A percentile compares a stretch with the other conserved stretches of the same genome.
Evolutionary conservation across 2,888 invertebrate genomes (phyloP).

Genomic region (Escarpia spicata): DNA sequence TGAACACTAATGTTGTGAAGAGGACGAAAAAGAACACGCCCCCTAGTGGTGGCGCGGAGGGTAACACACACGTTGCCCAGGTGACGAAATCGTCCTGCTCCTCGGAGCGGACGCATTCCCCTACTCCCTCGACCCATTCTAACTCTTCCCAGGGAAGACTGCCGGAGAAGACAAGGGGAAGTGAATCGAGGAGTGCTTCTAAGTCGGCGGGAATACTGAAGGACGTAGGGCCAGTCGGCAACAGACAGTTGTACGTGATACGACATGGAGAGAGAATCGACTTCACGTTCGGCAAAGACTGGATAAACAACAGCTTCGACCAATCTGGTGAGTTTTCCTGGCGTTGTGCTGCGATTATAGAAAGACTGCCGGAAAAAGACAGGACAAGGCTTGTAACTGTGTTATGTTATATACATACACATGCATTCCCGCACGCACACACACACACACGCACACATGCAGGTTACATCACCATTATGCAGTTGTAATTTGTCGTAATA

Average conservation of each 20-base stretch:
- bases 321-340: constrained; percentile 59
- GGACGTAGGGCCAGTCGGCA: not conserved
- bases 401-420: too few relatives aligned
- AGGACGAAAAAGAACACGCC: not conserved
- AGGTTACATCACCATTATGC: too few relatives aligned
- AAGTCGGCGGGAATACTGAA: not conserved
- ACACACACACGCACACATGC: too few relatives aligned
- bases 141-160: not conserved
- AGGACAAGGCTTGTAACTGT: too few relatives aligned
- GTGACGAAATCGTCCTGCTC: not conserved
- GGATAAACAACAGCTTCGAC: constrained; percentile 90
- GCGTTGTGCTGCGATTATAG: constrained; percentile 21
- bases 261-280: constrained; percentile 95
- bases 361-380: too few relatives aligned
- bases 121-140: not conserved
- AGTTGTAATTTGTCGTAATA: too few relatives aligned
- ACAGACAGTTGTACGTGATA: constrained; percentile 74
- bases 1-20: not conserved
- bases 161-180: not conserved
- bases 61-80: not conserved
- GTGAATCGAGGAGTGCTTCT: not conserved
- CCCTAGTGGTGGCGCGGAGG: not conserved
- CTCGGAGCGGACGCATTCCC: not conserved
- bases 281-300: constrained; percentile 84
- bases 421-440: too few relatives aligned